phyloP scores from a whole-genome alignment of 2,113 vertebrate genomes.

The Penelope pileata region DNA sequence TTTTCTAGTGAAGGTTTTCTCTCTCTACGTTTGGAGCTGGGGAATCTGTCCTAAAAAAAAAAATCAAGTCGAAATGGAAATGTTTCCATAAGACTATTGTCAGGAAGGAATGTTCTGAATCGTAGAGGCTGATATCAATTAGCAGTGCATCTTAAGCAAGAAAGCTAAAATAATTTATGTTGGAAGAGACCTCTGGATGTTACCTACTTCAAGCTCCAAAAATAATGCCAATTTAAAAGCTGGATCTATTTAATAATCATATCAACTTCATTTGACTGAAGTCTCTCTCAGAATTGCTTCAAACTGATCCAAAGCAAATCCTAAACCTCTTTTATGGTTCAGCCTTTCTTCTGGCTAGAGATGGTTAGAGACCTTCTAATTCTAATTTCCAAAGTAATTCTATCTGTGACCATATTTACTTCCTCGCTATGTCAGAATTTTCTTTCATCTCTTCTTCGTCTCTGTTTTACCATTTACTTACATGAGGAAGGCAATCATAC shows the following conservation, averaged over 20 bases:
- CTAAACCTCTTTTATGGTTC: not conserved
- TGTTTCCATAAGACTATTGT: not conserved
- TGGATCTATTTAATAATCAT: not conserved
- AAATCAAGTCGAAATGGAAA: not conserved
- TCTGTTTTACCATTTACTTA: not conserved
- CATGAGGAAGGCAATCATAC: not conserved
- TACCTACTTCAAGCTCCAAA: not conserved
- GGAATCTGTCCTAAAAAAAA: not conserved
- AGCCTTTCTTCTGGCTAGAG: not conserved
- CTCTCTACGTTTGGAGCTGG: not conserved
- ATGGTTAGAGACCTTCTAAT: not conserved
- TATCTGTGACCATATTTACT: not conserved
- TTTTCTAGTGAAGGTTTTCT: not conserved
- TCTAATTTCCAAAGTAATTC: not conserved
- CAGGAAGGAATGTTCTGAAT: not conserved
- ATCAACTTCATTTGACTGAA: not conserved
- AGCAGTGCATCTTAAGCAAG: not conserved
- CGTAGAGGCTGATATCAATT: not conserved
- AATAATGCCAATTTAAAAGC: not conserved
- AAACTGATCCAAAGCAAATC: not conserved
- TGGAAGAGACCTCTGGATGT: not conserved
- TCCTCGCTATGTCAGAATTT: not conserved
- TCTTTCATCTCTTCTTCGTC: not conserved
- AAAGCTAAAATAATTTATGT: not conserved
- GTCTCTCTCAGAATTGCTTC: fast-evolving